phyloP scores from a whole-genome alignment of 1,140 invertebrate species.

The Aphelenchoides avenae region DNA sequence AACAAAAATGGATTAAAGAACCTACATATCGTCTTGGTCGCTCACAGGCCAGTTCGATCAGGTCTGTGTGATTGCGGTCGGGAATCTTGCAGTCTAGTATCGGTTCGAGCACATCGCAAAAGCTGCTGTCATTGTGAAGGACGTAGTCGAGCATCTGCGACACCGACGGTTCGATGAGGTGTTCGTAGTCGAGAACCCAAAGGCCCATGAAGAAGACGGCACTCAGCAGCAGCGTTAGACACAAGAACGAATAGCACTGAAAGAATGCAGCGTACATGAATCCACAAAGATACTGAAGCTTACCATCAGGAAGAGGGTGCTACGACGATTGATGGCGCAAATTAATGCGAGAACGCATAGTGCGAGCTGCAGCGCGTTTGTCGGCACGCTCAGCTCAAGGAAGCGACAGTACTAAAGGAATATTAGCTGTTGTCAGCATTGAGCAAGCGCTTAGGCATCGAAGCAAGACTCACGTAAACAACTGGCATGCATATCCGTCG shows the following conservation, averaged over 20 bases:
- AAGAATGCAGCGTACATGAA: constrained; percentile 3
- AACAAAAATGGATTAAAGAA: too few relatives aligned
- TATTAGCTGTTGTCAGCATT: background rate
- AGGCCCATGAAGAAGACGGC: background rate
- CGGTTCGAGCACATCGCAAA: constrained; percentile 3
- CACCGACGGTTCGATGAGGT: constrained; percentile 8
- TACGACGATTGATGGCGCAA: constrained; percentile 18
- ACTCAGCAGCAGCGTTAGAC: constrained; percentile 11
- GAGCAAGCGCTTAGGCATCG: background rate
- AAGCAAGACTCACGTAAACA: constrained; percentile 10
- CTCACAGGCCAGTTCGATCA: constrained; percentile 8
- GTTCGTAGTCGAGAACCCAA: constrained; percentile 14
- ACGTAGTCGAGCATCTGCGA: constrained; percentile 12
- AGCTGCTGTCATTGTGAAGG: background rate
- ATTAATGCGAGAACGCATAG: constrained; percentile 16
- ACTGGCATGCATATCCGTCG: constrained; percentile 10
- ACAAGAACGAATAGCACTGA: constrained; percentile 21
- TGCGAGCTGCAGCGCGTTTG: constrained; percentile 16
- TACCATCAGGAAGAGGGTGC: constrained; percentile 22
- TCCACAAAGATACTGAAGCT: constrained; percentile 4
- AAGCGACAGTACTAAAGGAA: constrained; percentile 14
- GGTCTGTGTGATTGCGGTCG: background rate
- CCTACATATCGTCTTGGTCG: constrained; percentile 6
- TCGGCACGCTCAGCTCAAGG: constrained; percentile 16
- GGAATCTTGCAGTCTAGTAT: constrained; percentile 4